These are phyloP conservation scores for Eilema depressum DNA, from an alignment of 2,888 invertebrate genomes.

Conservation along the genomic window DNA sequence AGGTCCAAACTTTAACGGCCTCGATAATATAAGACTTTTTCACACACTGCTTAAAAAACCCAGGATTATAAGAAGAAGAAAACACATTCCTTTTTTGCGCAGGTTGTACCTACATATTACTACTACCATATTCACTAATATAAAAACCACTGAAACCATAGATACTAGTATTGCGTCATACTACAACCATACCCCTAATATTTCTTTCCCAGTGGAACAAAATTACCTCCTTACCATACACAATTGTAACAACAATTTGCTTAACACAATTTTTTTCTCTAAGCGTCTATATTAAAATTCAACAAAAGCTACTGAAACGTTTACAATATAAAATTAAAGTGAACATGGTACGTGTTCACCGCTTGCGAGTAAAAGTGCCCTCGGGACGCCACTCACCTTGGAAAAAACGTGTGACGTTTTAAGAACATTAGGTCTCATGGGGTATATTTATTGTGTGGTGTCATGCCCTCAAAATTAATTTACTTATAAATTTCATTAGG, in stretches of 20 bases:
- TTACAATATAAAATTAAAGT: constrained; percentile 38
- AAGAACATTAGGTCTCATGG: constrained; percentile 24
- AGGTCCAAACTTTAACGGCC: too few relatives aligned
- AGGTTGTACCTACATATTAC: too few relatives aligned
- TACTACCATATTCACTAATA: too few relatives aligned
- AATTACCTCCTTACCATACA: too few relatives aligned
- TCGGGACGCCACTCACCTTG: constrained; percentile 33
- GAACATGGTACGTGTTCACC: constrained; percentile 44
- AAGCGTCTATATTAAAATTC: constrained; percentile 3
- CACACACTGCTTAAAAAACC: too few relatives aligned
- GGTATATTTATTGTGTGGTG: constrained; percentile 11
- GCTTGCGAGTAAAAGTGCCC: constrained; percentile 37
- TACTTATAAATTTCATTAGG: background rate
- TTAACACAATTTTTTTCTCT: background rate
- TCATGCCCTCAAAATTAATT: constrained; percentile 15
- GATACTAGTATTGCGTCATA: too few relatives aligned
- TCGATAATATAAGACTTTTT: too few relatives aligned
- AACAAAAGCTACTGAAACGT: constrained; percentile 22
- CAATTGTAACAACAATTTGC: background rate
- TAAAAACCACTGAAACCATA: too few relatives aligned
- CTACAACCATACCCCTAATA: too few relatives aligned
- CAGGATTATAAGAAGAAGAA: too few relatives aligned
- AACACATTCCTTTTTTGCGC: too few relatives aligned
- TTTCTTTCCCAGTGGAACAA: too few relatives aligned
- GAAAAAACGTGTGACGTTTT: constrained; percentile 39